Conservation (phyloP, 2,797 vertebrate genomes). For the Leontocebus nigricollis region DNA sequence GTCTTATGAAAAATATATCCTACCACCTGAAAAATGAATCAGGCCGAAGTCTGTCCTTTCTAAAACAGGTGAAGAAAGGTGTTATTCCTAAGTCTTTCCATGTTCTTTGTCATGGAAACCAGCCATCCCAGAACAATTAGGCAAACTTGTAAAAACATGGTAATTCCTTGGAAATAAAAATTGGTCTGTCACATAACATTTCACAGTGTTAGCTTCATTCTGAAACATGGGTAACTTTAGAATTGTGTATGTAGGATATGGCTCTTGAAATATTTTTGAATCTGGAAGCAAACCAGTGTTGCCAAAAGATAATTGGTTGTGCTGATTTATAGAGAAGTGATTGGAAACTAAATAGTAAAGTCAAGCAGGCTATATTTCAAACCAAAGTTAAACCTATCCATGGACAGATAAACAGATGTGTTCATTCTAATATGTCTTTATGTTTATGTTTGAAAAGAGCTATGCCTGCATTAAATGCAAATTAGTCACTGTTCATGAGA, state of each 20-base stretch:
- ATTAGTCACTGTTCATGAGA: background rate
- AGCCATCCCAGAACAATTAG: no score
- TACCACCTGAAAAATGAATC: slow-evolving; percentile 5
- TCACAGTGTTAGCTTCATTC: background rate
- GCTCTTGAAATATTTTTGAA: slow-evolving; percentile 30
- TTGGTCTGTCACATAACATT: background rate
- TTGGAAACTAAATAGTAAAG: slow-evolving; percentile 10
- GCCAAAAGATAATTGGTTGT: background rate
- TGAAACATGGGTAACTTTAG: background rate
- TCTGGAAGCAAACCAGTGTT: background rate
- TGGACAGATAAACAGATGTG: background rate
- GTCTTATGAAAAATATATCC: slow-evolving; percentile 73
- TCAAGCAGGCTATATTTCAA: background rate
- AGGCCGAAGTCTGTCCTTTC: background rate
- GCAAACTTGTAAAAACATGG: background rate
- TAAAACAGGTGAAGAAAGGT: background rate
- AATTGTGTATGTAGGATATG: background rate
- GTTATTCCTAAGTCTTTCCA: background rate
- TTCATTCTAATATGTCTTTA: background rate
- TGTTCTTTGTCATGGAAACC: background rate
- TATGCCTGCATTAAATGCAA: background rate
- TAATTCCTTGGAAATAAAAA: slow-evolving; percentile 39
- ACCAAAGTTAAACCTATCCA: background rate
- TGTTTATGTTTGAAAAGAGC: background rate
- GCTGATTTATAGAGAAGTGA: background rate